These are phyloP conservation scores for Drosophila athabasca DNA, from an alignment of 1,140 invertebrate species.

Conservation along the genomic window DNA sequence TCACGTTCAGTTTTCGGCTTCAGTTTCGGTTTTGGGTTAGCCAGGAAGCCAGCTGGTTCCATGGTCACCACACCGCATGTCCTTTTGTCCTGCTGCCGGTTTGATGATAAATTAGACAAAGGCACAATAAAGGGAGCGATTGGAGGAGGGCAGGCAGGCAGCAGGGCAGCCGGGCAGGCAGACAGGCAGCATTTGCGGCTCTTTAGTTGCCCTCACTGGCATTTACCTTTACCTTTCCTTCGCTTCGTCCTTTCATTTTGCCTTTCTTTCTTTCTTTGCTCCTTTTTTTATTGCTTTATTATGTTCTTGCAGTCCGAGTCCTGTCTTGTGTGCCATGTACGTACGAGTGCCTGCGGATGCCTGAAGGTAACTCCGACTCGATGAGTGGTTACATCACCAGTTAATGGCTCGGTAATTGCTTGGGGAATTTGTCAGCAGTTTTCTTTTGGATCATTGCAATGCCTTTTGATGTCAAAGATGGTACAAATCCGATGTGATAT, in stretches of 20 bases:
- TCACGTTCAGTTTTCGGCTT: conserved; percentile 32
- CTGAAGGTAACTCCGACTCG: conserved; percentile 12
- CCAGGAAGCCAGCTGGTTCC: conserved; percentile 77
- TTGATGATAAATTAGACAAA: conserved; percentile 77
- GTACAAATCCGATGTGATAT: too few relatives aligned
- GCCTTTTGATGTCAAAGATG: conserved; percentile 1
- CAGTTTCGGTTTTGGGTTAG: conserved; percentile 41
- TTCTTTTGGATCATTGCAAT: neutral
- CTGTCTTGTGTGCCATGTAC: conserved; percentile 10
- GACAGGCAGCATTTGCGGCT: conserved; percentile 63
- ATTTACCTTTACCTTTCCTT: conserved; percentile 69
- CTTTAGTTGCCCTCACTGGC: conserved; percentile 60
- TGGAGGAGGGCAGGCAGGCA: conserved; percentile 10
- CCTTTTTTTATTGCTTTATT: conserved; percentile 75
- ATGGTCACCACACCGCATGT: conserved; percentile 51
- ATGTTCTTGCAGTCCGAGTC: conserved; percentile 46
- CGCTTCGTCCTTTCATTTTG: conserved; percentile 13
- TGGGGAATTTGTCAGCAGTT: conserved; percentile 12
- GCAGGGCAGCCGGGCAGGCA: neutral
- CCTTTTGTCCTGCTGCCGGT: conserved; percentile 61
- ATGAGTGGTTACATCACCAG: conserved; percentile 44
- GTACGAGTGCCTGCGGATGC: neutral
- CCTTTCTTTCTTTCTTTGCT: conserved; percentile 17
- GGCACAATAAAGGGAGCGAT: conserved; percentile 10
- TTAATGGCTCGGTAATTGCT: conserved; percentile 40